phyloP scores from a whole-genome alignment of 2,113 vertebrate species.

The Myrmecophaga tridactyla region DNA sequence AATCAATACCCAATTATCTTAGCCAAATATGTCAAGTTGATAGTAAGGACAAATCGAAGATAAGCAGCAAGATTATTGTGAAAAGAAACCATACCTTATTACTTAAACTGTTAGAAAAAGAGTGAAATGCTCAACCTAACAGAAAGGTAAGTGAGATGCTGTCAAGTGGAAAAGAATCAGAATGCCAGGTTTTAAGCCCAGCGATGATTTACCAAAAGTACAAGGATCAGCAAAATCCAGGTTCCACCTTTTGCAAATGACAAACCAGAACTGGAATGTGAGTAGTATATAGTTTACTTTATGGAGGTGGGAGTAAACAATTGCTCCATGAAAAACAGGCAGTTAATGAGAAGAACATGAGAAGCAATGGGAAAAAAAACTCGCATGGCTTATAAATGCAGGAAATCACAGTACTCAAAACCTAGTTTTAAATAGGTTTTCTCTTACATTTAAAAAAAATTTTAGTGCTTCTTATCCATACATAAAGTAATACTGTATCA shows the following conservation, averaged over 20 bases:
- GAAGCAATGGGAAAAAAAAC: neutral
- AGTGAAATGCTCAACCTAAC: neutral
- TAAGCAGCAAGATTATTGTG: conserved; percentile 39
- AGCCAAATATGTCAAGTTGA: conserved; percentile 16
- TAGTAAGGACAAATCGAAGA: conserved; percentile 33
- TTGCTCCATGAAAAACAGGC: neutral
- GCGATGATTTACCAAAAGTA: neutral
- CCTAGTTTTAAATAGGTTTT: neutral
- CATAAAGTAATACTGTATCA: neutral
- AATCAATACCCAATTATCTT: conserved; percentile 55
- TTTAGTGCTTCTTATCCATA: neutral
- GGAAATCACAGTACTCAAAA: neutral
- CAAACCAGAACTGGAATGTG: neutral
- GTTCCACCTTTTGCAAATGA: neutral
- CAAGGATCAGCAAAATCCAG: neutral
- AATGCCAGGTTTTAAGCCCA: neutral
- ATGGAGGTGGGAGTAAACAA: neutral
- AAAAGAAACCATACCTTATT: conserved; percentile 9
- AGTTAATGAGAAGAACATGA: neutral
- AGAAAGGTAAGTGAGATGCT: neutral
- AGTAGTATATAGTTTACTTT: neutral
- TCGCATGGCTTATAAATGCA: neutral
- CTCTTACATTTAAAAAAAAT: neutral
- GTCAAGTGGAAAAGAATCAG: neutral
- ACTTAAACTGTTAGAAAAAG: neutral